phyloP scores from a whole-genome alignment of 2,113 vertebrate genomes.

The Cyanoliseus patagonus region DNA sequence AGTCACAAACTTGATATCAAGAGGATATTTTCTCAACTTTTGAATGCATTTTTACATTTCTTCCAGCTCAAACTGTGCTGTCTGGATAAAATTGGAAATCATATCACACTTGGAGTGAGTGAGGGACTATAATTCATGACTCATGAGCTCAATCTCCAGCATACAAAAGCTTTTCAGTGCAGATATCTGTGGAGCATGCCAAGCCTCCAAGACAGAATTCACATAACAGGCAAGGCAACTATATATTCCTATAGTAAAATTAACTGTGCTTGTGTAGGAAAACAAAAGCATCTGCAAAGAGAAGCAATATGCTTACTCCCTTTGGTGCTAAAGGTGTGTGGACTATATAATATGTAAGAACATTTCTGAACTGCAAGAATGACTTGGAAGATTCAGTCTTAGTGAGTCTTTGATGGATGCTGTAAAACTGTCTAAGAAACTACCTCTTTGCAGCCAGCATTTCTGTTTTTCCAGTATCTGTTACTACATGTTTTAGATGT shows the following conservation, averaged over 20 bases:
- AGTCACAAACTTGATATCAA: conserved; percentile 1
- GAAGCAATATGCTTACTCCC: not conserved
- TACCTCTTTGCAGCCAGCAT: not conserved
- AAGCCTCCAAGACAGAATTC: conserved; percentile 5
- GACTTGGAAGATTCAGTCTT: not conserved
- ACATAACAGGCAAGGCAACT: conserved; percentile 9
- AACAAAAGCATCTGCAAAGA: not conserved
- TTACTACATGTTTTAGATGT: not conserved
- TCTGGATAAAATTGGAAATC: conserved; percentile 36
- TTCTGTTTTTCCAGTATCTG: not conserved
- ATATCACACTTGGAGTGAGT: conserved; percentile 31
- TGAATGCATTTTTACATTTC: conserved; percentile 1
- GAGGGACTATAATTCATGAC: conserved; percentile 58
- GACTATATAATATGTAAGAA: not conserved
- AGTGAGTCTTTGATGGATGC: not conserved
- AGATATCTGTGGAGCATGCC: not conserved
- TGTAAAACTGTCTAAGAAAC: not conserved
- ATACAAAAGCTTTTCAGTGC: conserved; percentile 1
- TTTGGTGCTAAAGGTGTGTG: not conserved
- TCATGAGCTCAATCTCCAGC: not conserved
- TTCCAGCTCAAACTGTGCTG: conserved; percentile 33
- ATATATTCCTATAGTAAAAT: conserved; percentile 37
- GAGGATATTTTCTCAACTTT: conserved; percentile 21
- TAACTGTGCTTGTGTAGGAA: not conserved
- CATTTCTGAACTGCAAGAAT: not conserved